Evolutionary conservation across 2,797 vertebrate genomes (phyloP), one percentile per base, ranked within the genome.

Genomic region (Propithecus deckenii): DNA sequence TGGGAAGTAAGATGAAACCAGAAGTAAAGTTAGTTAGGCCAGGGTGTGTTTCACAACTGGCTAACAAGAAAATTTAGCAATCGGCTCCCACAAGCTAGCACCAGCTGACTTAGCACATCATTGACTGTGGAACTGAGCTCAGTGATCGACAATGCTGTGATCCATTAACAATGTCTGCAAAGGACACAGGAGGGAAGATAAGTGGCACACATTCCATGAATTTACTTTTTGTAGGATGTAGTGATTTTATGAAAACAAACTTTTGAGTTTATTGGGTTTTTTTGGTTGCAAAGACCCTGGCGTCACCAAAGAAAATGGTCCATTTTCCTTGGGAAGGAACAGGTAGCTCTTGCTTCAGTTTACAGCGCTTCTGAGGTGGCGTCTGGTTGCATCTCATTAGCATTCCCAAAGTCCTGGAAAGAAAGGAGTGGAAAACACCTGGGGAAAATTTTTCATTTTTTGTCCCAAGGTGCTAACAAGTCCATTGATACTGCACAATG

Each of bases 111-210:
- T 35, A 88, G 72, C 11, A 14, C 15, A 28, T 50, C 5, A 2
- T n/a, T 95, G 86, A 17, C 65, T 88, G 30, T 67, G 35, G 15
- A 72, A 57, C 57, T 28, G 52, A 32, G 22, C 30, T 92, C 22
- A 59, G n/a, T 28, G n/a, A 86, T 67, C 7, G 71, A 63, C 28
- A 35, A 46, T 23, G 63, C 86, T 71, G 18, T 41, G 41, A 95
- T 92, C 90, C 55, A 76, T 61, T 74, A 85, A 50, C 59, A 59
- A 75, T 55, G 76, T 79, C 91, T 92, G 81, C 67, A 61, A 78
- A 91, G 86, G 78, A 72, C 72, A 79, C 67, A 57, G 61, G 32
- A 41, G 13, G 52, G 38, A 50, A 86, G 59, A 13, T 7, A 57
- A 20, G 46, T 30, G 67, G 28, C 20, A 80, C 2, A 7, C 0